Percentiles rank a stretch among this genome's conserved stretches.
phyloP scores from a whole-genome alignment of 1,140 invertebrate species.

The Drosophila bocqueti region DNA sequence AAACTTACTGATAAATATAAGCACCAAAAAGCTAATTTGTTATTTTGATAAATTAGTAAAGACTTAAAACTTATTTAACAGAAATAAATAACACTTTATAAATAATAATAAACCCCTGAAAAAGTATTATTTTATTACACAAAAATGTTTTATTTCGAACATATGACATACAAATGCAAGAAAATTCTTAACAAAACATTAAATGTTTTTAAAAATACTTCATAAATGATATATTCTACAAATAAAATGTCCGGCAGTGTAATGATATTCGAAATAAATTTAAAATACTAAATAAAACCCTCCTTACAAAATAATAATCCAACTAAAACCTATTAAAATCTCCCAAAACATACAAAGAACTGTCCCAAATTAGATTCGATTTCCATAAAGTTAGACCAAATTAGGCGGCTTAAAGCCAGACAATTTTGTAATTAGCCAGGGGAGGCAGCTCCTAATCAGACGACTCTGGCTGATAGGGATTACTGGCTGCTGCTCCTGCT shows the following conservation, averaged over 20 bases:
- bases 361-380: slow-evolving; percentile 24
- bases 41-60: no score
- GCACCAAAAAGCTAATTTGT: neutral
- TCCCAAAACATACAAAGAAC: neutral
- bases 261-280: neutral
- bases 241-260: neutral
- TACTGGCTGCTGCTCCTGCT: slow-evolving; percentile 2
- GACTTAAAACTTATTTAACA: neutral
- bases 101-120: neutral
- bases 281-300: neutral
- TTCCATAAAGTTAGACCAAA: slow-evolving; percentile 18
- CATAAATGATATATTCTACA: neutral
- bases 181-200: neutral
- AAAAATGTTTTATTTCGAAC: no score
- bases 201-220: neutral
- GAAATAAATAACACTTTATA: neutral
- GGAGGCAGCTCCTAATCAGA: slow-evolving; percentile 14
- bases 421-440: slow-evolving; percentile 35
- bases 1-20: neutral
- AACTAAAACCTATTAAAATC: neutral
- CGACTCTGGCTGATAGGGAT: slow-evolving; percentile 24
- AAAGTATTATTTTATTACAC: neutral
- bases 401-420: slow-evolving; percentile 16
- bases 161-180: neutral
- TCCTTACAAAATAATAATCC: neutral